phyloP scores from a whole-genome alignment of 2,888 invertebrate species.

The Galeopsomyia nigrocyanea region DNA sequence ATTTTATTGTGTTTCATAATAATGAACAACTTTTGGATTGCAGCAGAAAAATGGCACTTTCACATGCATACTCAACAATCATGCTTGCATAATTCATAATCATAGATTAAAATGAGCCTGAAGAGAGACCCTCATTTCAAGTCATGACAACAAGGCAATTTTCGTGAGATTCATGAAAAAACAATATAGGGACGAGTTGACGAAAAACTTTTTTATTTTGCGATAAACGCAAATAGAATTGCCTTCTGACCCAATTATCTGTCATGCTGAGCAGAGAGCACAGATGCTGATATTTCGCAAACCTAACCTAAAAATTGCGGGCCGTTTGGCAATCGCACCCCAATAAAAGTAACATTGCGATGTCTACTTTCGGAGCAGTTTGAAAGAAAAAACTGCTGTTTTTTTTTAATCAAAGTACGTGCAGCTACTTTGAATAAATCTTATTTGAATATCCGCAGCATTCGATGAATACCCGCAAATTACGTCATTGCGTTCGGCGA shows the following conservation, averaged over 20 bases:
- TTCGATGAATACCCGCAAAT: slow-evolving; percentile 2
- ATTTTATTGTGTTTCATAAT: slow-evolving; percentile 7
- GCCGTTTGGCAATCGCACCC: too few species aligned
- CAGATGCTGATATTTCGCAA: slow-evolving; percentile 18
- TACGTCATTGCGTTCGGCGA: slow-evolving; percentile 12
- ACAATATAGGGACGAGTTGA: not conserved
- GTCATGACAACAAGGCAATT: too few species aligned
- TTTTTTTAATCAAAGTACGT: too few species aligned
- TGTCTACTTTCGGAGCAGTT: too few species aligned
- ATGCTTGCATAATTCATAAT: slow-evolving; percentile 46
- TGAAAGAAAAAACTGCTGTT: too few species aligned
- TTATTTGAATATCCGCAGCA: too few species aligned
- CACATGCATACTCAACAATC: slow-evolving; percentile 27
- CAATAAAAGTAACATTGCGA: too few species aligned
- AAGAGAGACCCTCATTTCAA: not conserved
- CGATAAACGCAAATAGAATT: slow-evolving; percentile 9
- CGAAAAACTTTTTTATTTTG: not conserved
- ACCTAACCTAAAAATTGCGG: slow-evolving; percentile 34
- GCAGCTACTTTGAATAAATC: too few species aligned
- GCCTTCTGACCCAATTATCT: slow-evolving; percentile 29
- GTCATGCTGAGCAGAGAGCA: slow-evolving; percentile 4
- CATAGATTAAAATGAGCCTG: slow-evolving; percentile 17
- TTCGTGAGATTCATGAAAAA: too few species aligned
- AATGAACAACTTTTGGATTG: slow-evolving; percentile 17
- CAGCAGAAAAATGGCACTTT: slow-evolving; percentile 21